phyloP scores from a whole-genome alignment of 2,888 invertebrate species.

The Noctua janthe region DNA sequence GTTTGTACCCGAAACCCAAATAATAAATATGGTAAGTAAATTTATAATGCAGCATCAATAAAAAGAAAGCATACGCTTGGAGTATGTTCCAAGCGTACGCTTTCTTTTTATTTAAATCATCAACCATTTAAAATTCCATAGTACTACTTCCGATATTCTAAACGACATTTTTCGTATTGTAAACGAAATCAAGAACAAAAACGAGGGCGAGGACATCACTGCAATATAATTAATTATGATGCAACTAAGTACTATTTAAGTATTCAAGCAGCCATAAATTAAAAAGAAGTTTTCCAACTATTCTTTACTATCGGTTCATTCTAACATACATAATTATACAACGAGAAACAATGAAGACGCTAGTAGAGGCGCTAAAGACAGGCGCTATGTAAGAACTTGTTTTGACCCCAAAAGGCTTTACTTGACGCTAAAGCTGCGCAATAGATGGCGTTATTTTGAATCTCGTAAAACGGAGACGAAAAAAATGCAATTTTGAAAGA shows the following conservation, averaged over 20 bases:
- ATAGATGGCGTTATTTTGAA: slow-evolving; percentile 60
- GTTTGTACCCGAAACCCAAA: background rate
- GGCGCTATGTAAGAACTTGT: background rate
- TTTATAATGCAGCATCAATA: background rate
- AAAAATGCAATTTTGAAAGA: slow-evolving; percentile 2
- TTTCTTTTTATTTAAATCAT: background rate
- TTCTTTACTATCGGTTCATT: background rate
- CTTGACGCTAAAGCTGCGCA: slow-evolving; percentile 15
- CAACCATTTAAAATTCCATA: background rate
- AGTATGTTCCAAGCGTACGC: background rate
- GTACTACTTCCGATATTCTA: background rate
- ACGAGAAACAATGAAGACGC: background rate
- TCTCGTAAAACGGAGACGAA: slow-evolving; percentile 34
- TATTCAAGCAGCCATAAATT: background rate
- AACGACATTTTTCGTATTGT: background rate
- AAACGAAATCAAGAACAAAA: slow-evolving; percentile 3
- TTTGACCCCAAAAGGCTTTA: slow-evolving; percentile 23
- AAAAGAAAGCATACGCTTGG: too few species aligned
- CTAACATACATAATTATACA: background rate
- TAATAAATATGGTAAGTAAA: background rate
- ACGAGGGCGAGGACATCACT: slow-evolving; percentile 23
- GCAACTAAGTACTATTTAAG: slow-evolving; percentile 13
- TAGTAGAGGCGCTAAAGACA: slow-evolving; percentile 3
- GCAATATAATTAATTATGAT: background rate
- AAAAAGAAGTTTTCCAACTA: background rate